Evolutionary conservation across 1,140 invertebrate genomes (phyloP).

Genomic region (Orussus abietinus): DNA sequence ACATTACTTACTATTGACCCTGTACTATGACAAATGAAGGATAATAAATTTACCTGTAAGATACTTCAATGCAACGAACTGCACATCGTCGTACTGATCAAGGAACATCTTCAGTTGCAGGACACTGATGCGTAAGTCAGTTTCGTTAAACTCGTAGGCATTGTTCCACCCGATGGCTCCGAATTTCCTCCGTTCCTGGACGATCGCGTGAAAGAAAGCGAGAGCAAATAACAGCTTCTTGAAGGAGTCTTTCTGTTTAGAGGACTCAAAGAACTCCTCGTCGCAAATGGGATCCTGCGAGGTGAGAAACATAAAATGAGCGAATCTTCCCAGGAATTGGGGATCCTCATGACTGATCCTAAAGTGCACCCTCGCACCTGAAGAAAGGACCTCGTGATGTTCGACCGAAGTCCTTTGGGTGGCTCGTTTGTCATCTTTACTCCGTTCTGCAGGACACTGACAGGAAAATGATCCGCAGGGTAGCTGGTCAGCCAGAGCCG

Average conservation of each 20-base stretch:
- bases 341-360: constrained; percentile 5
- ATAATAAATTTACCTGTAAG: constrained; percentile 66
- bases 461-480: constrained; percentile 83
- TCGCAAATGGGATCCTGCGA: constrained; percentile 78
- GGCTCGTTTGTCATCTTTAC: constrained; percentile 97
- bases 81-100: constrained; percentile 83
- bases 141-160: constrained; percentile 94
- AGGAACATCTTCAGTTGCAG: constrained; percentile 86
- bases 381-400: constrained; percentile 70
- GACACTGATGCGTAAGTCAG: constrained; percentile 84
- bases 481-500: constrained; percentile 92
- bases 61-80: constrained; percentile 85
- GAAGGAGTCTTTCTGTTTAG: constrained; percentile 70
- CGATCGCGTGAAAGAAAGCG: constrained; percentile 91
- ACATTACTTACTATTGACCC: too few species aligned
- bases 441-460: constrained; percentile 88
- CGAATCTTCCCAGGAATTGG: constrained; percentile 13
- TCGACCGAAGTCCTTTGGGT: constrained; percentile 75
- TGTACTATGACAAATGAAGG: too few species aligned
- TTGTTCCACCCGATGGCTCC: constrained; percentile 94
- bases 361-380: constrained; percentile 49
- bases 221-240: constrained; percentile 84
- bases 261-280: constrained; percentile 81
- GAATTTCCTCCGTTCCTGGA: constrained; percentile 89
- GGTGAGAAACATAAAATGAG: constrained; percentile 4